Evolutionary conservation across 2,797 vertebrate genomes (phyloP), one percentile per base, ranked within the genome.

Genomic region (Chaenodraco wilsoni): DNA sequence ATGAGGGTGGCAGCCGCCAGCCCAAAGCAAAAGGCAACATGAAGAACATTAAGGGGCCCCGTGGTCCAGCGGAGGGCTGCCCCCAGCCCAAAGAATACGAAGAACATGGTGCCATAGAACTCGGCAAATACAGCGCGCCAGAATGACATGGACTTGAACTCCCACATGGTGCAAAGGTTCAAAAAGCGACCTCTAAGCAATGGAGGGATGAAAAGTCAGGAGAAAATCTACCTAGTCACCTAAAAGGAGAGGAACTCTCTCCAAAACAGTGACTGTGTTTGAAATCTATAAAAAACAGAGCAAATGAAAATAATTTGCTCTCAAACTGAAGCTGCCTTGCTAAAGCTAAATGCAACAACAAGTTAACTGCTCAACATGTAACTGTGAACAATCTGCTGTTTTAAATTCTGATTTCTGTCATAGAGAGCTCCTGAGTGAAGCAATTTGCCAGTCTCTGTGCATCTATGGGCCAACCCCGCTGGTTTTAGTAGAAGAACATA

Each of bases 51-150:
- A 81, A 94, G 89, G 59, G 97, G 93, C 61, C 96, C 97, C 0
- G 95, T 93, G 81, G 94, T 92, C 96, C 96, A 97, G 74, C 94
- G 96, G 65, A 98, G 94, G 8, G 97, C 96, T 12, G 96, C 95
- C 75, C 97, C 97, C 77, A 98, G 82, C 60, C 97, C 97, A 43
- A 98, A 96, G 87, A 98, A 96, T 71, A 98, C 95, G 45, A 98
- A 98, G 91, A 98, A 96, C 94, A 93, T 94, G 70, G 93, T 93
- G 84, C 93, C 93, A 9, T 94, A 94, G 84, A 95, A 95, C 87
- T 98, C 97, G 1, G 97, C 97, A 23, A 97, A 96, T 81, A 98
- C 92, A 40, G 97, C 97, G 94, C 97, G 96, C 97, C 97, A 99
- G 84, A 98, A 99, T 76, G 96, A 94, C 95, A 96, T 95, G 49